Percentiles rank a stretch among this genome's conserved stretches.
Conservation (phyloP, 2,888 invertebrate species). For the Eilema caniola region DNA sequence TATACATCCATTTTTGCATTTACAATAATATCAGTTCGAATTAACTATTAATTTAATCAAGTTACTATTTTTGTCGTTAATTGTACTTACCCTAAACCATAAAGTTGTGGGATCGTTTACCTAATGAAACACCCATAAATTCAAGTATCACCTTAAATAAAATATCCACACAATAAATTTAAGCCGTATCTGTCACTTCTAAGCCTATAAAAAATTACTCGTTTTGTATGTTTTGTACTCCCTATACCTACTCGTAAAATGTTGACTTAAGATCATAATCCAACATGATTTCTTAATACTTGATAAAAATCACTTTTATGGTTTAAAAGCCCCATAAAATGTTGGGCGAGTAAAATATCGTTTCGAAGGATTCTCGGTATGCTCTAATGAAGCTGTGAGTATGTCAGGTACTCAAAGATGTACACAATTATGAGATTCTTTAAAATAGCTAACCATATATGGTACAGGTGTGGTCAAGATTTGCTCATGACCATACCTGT, state of each 20-base stretch:
- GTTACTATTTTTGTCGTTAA: too few species aligned
- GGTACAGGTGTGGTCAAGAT: neutral
- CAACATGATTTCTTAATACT: constrained; percentile 46
- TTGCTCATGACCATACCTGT: too few species aligned
- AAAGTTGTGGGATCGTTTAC: neutral
- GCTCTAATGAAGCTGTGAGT: constrained; percentile 21
- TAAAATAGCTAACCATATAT: neutral
- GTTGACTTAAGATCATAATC: constrained; percentile 42
- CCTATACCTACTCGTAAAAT: constrained; percentile 32
- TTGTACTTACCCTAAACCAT: neutral
- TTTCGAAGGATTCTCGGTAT: constrained; percentile 9
- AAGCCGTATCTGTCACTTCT: constrained; percentile 2
- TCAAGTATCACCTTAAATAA: neutral
- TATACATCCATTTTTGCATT: too few species aligned
- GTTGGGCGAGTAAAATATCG: constrained; percentile 17
- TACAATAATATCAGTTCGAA: too few species aligned
- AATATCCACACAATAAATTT: neutral
- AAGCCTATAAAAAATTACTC: constrained; percentile 1
- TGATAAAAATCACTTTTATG: constrained; percentile 43
- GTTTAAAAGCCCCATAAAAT: constrained; percentile 34
- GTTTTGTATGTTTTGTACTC: constrained; percentile 13
- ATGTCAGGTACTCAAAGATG: constrained; percentile 1
- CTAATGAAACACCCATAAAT: neutral
- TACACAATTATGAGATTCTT: constrained; percentile 3
- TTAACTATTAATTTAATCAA: too few species aligned